phyloP scores from a whole-genome alignment of 2,797 vertebrate species.

The Neoniphon sammara region DNA sequence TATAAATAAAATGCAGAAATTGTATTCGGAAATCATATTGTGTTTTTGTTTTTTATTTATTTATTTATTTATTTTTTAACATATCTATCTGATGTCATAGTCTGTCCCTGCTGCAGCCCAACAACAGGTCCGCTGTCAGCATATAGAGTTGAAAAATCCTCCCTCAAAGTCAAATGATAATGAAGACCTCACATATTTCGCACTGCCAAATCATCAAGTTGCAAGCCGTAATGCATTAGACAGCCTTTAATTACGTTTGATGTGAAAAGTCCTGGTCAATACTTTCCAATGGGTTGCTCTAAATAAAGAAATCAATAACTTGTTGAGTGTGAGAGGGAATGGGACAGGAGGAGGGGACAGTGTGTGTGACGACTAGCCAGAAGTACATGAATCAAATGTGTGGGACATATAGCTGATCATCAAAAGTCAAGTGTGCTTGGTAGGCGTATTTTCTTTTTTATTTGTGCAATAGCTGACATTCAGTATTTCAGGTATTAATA shows the following conservation, averaged over 20 bases:
- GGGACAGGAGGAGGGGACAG: conserved; percentile 27
- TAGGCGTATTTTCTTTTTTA: not conserved
- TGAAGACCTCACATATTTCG: not conserved
- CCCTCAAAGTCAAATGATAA: not conserved
- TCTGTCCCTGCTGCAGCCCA: conserved; percentile 1
- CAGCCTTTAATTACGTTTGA: conserved; percentile 68
- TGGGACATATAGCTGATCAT: conserved; percentile 5
- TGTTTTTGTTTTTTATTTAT: no score
- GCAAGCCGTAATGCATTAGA: conserved; percentile 41
- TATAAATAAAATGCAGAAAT: conserved; percentile 63
- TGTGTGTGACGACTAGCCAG: conserved; percentile 12
- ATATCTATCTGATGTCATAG: not conserved
- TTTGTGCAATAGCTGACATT: conserved; percentile 5
- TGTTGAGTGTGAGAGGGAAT: conserved; percentile 37
- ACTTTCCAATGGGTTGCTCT: conserved; percentile 75
- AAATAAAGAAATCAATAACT: conserved; percentile 71
- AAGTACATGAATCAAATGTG: conserved; percentile 15
- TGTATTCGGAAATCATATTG: conserved; percentile 21
- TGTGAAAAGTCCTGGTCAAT: conserved; percentile 71
- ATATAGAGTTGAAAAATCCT: conserved; percentile 7
- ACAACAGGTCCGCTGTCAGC: not conserved
- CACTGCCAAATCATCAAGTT: conserved; percentile 45
- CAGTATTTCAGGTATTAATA: not conserved
- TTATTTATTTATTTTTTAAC: not conserved
- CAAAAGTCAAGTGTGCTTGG: not conserved